Conservation (phyloP, 2,888 invertebrate species). For the Mythimna vitellina region DNA sequence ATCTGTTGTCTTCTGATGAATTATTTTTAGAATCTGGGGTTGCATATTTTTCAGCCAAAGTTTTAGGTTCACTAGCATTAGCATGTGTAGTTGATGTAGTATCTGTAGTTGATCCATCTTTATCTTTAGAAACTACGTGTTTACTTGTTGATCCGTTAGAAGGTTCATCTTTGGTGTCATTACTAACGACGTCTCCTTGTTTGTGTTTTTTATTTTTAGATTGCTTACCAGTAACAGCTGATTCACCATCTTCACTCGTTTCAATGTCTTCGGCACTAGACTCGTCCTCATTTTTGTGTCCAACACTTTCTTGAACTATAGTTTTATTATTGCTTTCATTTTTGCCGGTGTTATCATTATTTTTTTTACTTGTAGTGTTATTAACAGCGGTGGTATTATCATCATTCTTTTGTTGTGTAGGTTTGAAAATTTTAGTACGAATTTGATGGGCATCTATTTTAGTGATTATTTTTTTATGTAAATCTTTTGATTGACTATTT, state of each 20-base stretch:
- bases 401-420: no score
- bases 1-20: background rate
- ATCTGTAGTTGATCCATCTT: background rate
- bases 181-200: background rate
- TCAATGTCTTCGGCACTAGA: background rate
- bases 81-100: background rate
- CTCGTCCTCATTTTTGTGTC: background rate
- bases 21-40: background rate
- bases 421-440: no score
- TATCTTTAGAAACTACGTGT: background rate
- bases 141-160: background rate
- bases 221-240: background rate
- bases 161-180: background rate
- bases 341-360: no score
- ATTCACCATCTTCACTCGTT: background rate
- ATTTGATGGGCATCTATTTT: no score
- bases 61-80: background rate
- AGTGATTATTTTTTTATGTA: no score
- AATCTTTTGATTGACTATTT: no score
- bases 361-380: no score
- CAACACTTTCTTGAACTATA: no score
- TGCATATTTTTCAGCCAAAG: background rate
- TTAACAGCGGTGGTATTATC: no score
- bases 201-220: background rate
- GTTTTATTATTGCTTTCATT: no score